Evolutionary conservation across 2,113 vertebrate species (phyloP), one percentile per base, ranked within the genome.

Genomic region (Petroica traversi): DNA sequence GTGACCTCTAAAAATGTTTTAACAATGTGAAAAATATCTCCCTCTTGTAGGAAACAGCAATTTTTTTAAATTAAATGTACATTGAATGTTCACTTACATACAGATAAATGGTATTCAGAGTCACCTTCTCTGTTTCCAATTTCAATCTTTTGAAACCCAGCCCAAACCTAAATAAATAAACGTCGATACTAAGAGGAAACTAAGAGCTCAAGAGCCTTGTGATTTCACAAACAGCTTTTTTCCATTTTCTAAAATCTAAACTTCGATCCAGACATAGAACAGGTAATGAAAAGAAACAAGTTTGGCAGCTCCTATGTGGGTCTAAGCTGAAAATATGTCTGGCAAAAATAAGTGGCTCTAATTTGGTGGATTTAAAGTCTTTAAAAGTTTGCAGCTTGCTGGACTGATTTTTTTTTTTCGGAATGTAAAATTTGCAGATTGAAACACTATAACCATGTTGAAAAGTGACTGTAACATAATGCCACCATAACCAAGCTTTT

Each of bases 21-120:
- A 98, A 99, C 98, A 98, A 98, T 98, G 98, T 99, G 98, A 99
- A 99, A 99, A 99, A 99, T 98, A 98, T 98, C 98, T 98, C 98
- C 98, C 98, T 98, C 98, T 98, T 97, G 98, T 98, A 98, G 98
- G 98, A 98, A 98, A 98, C 97, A 93, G 98, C 98, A 98, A 98
- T 98, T 98, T 98, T 98, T 98, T 98, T 96, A 98, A 98, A 98
- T 98, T 98, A 98, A 98, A 98, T 94, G 98, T 98, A 98, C 98
- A 97, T 98, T 96, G 96, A 98, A 98, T 96, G 95, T 97, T 98
- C 97, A 72, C 98, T 98, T 98, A 98, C 97, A 98, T 98, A 98
- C 97, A 98, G 98, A 98, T 98, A 98, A 98, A 98, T 98, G 98
- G 97, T 98, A 98, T 98, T 98, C 98, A 97, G 98, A 98, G 98